Conservation (phyloP, 2,888 invertebrate species). For the Metopia argyrocephala region DNA sequence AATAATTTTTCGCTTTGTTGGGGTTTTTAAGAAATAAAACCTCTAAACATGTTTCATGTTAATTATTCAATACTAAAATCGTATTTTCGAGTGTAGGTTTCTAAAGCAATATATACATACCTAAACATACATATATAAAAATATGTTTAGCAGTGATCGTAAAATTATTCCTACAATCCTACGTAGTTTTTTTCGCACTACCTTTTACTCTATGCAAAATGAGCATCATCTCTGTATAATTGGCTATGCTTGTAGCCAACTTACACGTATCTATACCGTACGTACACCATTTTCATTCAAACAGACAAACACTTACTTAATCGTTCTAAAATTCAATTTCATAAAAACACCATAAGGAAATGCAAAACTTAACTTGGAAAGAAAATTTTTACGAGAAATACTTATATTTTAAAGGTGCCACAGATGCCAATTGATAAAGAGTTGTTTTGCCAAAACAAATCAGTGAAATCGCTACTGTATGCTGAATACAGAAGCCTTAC, state of each 20-base stretch:
- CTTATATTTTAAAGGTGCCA: not conserved
- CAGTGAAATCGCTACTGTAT: slow-evolving; percentile 48
- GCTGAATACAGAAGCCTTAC: slow-evolving; percentile 61
- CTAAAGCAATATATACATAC: not conserved
- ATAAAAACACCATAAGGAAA: not conserved
- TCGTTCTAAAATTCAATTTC: not conserved
- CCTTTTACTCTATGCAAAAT: not conserved
- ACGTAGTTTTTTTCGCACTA: not conserved
- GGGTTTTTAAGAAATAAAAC: too few species aligned
- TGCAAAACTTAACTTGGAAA: not conserved
- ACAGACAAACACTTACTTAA: not conserved
- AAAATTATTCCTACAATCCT: not conserved
- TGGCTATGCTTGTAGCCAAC: too few species aligned
- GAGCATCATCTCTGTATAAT: not conserved
- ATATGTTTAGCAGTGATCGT: not conserved
- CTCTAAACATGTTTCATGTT: too few species aligned
- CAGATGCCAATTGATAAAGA: not conserved
- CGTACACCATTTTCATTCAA: not conserved
- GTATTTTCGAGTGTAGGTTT: not conserved
- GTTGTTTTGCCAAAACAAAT: slow-evolving; percentile 46
- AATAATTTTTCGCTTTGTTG: too few species aligned
- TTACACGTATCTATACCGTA: not conserved
- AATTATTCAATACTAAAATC: too few species aligned
- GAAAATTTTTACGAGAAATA: not conserved
- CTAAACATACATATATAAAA: not conserved